Percentiles rank a stretch among this genome's conserved stretches.
Conservation (phyloP, 1,140 invertebrate species). For the Drosophila sp. region DNA sequence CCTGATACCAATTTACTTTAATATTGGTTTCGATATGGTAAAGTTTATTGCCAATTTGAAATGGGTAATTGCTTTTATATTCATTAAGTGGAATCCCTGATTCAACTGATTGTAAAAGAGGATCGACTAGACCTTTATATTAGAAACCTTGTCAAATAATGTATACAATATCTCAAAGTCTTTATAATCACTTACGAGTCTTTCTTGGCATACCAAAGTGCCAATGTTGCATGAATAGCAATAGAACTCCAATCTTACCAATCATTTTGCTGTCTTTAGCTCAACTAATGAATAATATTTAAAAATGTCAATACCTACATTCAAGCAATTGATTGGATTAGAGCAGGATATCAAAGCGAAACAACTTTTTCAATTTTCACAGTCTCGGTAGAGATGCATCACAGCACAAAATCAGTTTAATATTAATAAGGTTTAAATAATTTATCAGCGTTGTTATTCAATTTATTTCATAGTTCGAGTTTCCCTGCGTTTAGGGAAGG, state of each 20-base stretch:
- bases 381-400: no score
- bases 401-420: no score
- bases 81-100: background rate
- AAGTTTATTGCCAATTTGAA: constrained; percentile 35
- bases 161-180: background rate
- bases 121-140: constrained; percentile 1
- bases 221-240: constrained; percentile 1
- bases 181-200: constrained; percentile 2
- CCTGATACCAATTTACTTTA: constrained; percentile 12
- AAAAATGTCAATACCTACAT: no score
- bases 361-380: no score
- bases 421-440: no score
- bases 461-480: no score
- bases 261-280: background rate
- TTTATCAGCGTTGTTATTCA: no score
- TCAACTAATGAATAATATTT: no score
- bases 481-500: no score
- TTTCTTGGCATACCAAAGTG: constrained; percentile 8
- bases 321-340: no score
- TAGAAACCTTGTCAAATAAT: background rate
- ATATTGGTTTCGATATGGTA: background rate
- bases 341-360: no score
- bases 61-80: constrained; percentile 8
- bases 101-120: background rate
- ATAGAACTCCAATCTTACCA: constrained; percentile 5